Conservation (phyloP, 2,113 vertebrate genomes). For the Proteles cristata region DNA sequence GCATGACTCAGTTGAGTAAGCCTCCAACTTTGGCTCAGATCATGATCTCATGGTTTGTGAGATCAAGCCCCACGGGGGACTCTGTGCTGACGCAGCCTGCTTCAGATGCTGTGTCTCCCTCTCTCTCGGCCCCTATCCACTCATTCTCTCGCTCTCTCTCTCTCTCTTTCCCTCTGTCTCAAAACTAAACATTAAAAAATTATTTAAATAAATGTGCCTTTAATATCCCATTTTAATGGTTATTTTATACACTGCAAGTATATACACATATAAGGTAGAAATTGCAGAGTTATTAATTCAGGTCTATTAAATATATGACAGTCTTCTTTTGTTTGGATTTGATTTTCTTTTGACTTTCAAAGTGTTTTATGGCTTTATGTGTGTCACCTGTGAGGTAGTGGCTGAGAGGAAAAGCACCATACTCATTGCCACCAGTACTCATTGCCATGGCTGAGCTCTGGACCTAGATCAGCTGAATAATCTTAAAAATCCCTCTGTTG, state of each 20-base stretch:
- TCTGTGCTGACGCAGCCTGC: no score
- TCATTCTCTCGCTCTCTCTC: no score
- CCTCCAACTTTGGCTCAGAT: no score
- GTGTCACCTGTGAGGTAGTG: not conserved
- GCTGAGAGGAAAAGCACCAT: not conserved
- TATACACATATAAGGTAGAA: not conserved
- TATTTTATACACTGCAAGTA: not conserved
- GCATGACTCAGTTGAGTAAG: no score
- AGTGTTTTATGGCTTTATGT: not conserved
- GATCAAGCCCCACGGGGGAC: no score
- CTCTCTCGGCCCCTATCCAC: no score
- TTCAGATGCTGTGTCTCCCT: no score
- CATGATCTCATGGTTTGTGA: no score
- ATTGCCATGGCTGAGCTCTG: not conserved
- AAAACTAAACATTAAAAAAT: no score
- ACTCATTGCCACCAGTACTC: not conserved
- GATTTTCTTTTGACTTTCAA: not conserved
- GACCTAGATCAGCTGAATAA: not conserved
- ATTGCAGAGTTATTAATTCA: not conserved
- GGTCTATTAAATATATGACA: not conserved
- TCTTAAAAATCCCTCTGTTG: not conserved
- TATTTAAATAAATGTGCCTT: no score
- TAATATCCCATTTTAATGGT: not conserved
- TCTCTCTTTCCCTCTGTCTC: no score
- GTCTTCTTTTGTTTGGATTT: not conserved